Conservation (phyloP, 2,113 vertebrate genomes). For the Pseudopipra pipra region DNA sequence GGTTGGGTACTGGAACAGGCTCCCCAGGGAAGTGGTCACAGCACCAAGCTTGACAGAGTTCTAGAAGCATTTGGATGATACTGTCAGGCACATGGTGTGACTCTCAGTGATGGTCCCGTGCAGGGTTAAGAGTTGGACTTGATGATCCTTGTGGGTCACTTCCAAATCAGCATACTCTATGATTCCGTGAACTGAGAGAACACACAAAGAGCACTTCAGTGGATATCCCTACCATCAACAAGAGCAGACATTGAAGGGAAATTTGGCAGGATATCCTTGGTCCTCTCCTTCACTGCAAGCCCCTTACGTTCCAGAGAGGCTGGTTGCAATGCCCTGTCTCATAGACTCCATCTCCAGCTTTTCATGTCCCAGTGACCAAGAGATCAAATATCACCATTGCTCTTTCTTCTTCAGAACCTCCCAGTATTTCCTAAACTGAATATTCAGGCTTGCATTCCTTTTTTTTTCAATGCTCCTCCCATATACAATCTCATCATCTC, state of each 20-base stretch:
- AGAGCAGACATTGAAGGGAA: neutral
- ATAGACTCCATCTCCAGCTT: neutral
- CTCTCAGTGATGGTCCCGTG: neutral
- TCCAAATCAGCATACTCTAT: neutral
- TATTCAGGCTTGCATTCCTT: neutral
- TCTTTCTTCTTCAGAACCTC: neutral
- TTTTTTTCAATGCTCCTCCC: neutral
- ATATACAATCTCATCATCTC: neutral
- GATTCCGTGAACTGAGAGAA: neutral
- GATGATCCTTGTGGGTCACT: neutral
- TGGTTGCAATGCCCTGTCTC: rapidly evolving
- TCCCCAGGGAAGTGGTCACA: neutral
- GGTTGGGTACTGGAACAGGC: neutral
- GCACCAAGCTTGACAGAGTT: neutral
- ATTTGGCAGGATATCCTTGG: neutral
- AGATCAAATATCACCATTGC: neutral
- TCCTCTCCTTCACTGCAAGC: neutral
- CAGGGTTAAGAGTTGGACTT: neutral
- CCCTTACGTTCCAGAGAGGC: neutral
- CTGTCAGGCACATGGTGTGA: neutral
- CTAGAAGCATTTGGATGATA: neutral
- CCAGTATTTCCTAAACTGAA: neutral
- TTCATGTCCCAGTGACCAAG: neutral
- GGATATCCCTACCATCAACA: neutral
- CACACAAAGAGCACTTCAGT: neutral